Evolutionary conservation across 2,888 invertebrate genomes (phyloP), one percentile per base, ranked within the genome.

Genomic region (Biston betularia): DNA sequence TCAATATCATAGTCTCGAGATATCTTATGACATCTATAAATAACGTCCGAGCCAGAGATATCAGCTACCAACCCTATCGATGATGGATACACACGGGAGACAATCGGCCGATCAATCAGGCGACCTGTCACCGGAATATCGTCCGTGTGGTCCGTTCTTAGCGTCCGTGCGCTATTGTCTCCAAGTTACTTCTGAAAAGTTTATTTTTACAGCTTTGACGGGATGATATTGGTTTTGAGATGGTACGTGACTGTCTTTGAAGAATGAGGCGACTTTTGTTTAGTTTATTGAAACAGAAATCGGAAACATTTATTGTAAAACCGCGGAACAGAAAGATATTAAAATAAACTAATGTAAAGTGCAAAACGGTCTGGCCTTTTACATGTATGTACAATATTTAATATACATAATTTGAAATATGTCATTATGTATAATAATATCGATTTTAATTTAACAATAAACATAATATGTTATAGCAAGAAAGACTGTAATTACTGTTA

Each of bases 81-180:
- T 85, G 86, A 87, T 85, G 81, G 84, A 87, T 86, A 76, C 75
- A 76, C 76, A 61, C 75, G 75, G 70, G 71, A 78, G 81, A 86
- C 86, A 84, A 84, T 83, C 82, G 80, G 69, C 63, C 80, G 80
- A 88, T 87, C 86, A 77, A 84, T 87, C 87, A 87, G 75, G 65
- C 68, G 63, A 71, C 46, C 56, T 71, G 76, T 74, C 75, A 63
- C 71, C 63, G 68, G 55, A 44, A 63, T 66, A 73, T 77, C 82
- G 75, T 73, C 80, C 69, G 83, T 80, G 82, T 81, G 82, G 81
- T 78, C 84, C 65, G 35, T 15, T 12, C 53, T 40, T 53, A 44
- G 5, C 46, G 59, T 69, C 71, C 74, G 78, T 75, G 70, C 68
- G 58, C 78, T 80, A 80, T 81, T 76, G 81, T 78, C 73, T 75